These are phyloP conservation scores for Lasiurus borealis DNA, from an alignment of 2,113 vertebrate genomes.

Conservation along the genomic window DNA sequence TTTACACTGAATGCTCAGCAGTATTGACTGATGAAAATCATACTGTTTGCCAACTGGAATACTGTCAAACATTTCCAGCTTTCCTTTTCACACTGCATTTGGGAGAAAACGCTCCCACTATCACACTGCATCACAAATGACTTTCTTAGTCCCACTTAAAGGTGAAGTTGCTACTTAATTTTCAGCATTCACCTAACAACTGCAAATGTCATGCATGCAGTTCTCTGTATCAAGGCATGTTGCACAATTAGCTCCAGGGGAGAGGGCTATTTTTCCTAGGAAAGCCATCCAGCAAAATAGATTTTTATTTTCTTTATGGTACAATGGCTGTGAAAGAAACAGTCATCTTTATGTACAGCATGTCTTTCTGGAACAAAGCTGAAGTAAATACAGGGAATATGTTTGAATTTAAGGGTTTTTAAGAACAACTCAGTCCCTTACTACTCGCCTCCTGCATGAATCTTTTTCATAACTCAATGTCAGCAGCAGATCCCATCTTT, in stretches of 20 bases:
- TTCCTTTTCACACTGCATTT: constrained; percentile 68
- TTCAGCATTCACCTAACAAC: constrained; percentile 28
- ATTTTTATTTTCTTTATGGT: neutral
- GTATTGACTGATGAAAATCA: constrained; percentile 72
- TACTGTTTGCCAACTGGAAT: constrained; percentile 76
- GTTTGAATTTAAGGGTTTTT: constrained; percentile 50
- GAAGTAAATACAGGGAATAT: constrained; percentile 64
- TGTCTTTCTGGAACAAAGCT: constrained; percentile 47
- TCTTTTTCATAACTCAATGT: constrained; percentile 27
- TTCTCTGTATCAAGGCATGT: neutral
- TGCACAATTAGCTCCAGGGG: neutral
- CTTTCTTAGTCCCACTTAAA: constrained; percentile 56
- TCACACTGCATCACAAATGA: constrained; percentile 48
- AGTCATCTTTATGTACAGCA: constrained; percentile 32
- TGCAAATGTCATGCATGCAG: neutral
- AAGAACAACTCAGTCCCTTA: neutral
- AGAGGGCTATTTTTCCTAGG: neutral
- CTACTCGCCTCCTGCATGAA: neutral
- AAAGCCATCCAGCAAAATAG: constrained; percentile 32
- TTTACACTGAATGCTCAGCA: constrained; percentile 55
- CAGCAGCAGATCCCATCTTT: neutral
- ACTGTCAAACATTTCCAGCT: constrained; percentile 72
- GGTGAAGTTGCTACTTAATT: constrained; percentile 72
- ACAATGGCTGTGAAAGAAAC: constrained; percentile 64
- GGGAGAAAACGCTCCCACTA: constrained; percentile 73